Evolutionary conservation across 2,113 vertebrate species (phyloP), one percentile per base, ranked within the genome.

Genomic region (Oreochromis niloticus): DNA sequence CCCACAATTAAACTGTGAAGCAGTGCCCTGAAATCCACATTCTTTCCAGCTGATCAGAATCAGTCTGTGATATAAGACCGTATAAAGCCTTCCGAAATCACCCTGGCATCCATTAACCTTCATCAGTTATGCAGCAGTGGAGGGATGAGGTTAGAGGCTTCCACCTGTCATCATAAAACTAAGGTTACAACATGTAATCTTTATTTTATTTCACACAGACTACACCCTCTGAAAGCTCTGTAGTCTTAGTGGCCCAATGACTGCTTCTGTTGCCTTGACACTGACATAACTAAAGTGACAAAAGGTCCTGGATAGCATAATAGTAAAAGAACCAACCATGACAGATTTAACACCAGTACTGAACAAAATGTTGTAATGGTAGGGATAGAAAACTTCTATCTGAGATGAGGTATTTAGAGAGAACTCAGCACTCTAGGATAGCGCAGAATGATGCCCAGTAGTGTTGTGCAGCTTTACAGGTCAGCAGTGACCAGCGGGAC

Each of bases 81-180:
- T 48, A 59, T 89, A 36, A 88, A 85, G 39, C 68, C 84, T 80
- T 91, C 79, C 87, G 17, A 81, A 87, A 79, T 90, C 90, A 87
- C 87, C 85, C 86, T 81, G 86, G 84, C 84, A 89, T 87, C 82
- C 71, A 84, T 92, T 87, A 90, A 91, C 89, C 92, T 91, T 91
- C 87, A 88, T 89, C 85, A 86, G 3, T 71, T 27, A 12, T 57
- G 87, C 27, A 80, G 85, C 84, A 55, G 85, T 63, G 48, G 59
- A 86, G 43, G 8, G 17, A n/a, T 24, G 24, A 92, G 80, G 85
- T 85, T 56, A 71, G 82, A 90, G 81, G 85, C 80, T 71, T 52
- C 84, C 56, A 71, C 73, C 80, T 80, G 85, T 87, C 84, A 79
- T 75, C 89, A 86, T 91, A 88, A 90, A 92, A 91, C 89, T n/a